Evolutionary conservation across 2,797 vertebrate genomes (phyloP), one percentile per base, ranked within the genome.

Genomic region (Poecilia gillii): DNA sequence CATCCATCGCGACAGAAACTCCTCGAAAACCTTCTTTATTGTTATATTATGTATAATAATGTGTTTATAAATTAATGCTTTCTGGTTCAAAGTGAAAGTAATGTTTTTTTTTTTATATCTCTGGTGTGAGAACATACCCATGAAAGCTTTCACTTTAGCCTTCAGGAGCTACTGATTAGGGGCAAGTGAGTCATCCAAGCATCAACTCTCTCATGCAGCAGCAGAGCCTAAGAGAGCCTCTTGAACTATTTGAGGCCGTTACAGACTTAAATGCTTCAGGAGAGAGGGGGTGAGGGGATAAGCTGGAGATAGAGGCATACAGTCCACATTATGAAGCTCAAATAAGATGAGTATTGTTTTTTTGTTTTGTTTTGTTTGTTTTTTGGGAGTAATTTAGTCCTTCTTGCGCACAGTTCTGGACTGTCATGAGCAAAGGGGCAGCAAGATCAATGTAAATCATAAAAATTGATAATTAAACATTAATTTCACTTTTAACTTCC

Each of bases 201-300:
- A 89, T 86, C 86, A 87, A 92, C 88, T 91, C 88, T 88, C 90
- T 92, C 85, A 90, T 84, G 89, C 92, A 87, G 90, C 90, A 89
- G 86, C 85, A 87, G 85, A 90, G 91, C 85, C 89, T 91, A 74
- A 25, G 85, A 94, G 92, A 92, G 92, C 87, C 92, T 92, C 92
- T 94, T 92, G 89, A 93, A 93, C 93, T 93, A 92, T 94, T 92
- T 90, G 90, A 93, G 90, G 89, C 89, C 90, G 87, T 89, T 90
- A 89, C 81, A 84, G 90, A 91, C 91, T 90, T 88, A 93, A 93
- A 93, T 88, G 91, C 88, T 94, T 91, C 81, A 88, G 91, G 87
- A 72, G 87, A 72, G 85, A 82, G 86, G 90, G 85, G 86, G 88
- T 72, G 84, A 83, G 87, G 90, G 85, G 86, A 91, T 91, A 92